Base-by-base conservation (phyloP, 2,888 invertebrate genomes). In the Belgica antarctica region DNA sequence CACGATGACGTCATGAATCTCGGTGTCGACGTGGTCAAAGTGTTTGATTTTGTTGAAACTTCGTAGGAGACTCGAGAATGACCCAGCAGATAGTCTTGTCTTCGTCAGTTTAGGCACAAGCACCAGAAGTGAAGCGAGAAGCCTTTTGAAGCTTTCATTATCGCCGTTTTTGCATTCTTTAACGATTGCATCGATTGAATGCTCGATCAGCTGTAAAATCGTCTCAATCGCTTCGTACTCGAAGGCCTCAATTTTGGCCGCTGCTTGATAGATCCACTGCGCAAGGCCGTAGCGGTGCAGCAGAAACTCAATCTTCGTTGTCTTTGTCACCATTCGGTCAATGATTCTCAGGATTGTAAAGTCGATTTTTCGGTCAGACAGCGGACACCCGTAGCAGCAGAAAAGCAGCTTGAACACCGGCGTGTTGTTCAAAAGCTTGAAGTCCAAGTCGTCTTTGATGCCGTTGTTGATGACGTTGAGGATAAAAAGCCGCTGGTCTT, bases 401-500 rank as follows among this genome's bases (percentile, higher is more conserved):
- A 90, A 84, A 1, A 94, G 81, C 76, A 91, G 86, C 77, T 92
- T 93, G 73, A 91, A 86, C 8, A 88, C 85, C 80, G 88, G 86
- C 0, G 88, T 87, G 75, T 87, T 88, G 71, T 90, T 84, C 19
- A 89, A 84, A 1, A 92, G 82, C 66, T 86, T 83, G 69, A 91
- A 85, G 78, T 96, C 96, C 0, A 83, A 81, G 74, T 88, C 85
- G 0, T 87, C 87, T 75, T 88, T 87, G 41, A 92, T 82, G 1
- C 95, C 94, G 74, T 92, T 88, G 15, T 83, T 81, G 31, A 96
- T 83, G 7, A 93, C 80, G 74, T 88, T 84, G 8, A 96, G 80
- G 34, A 94, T 87, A 87, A 95, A 96, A 25, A 82, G 80, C 57
- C 91, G 83, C 74, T 92, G 88, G 0, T 84, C 83, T 19, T 84